Base-by-base conservation (phyloP, 2,888 invertebrate genomes). In the Amphipoea lucens region DNA sequence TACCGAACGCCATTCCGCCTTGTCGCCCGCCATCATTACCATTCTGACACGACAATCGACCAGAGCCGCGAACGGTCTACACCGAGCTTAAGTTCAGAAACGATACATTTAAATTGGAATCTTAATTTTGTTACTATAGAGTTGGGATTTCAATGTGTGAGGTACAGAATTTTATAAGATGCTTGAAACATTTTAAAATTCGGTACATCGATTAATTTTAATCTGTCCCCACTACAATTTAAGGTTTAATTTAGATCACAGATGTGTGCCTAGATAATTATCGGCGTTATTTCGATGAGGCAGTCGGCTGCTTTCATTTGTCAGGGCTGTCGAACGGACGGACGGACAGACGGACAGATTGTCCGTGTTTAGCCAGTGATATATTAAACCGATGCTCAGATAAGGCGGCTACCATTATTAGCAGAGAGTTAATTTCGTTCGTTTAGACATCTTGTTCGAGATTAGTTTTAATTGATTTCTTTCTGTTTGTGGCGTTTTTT, bases 1-100 rank as follows among this genome's bases (percentile, higher is more conserved):
- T 95, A 95, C 95, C 92, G 95, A 92, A 89, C 92, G 91, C 91
- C 92, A 92, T 94, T 94, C 93, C 94, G 91, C 88, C 91, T 87
- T 92, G 94, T 93, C 94, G 91, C 90, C 81, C 90, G 89, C 88
- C 85, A 90, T 92, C 90, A 91, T 91, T 91, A 91, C 91, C 89
- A 87, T 86, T 89, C 84, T 92, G 90, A 92, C 90, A 90, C 88
- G 89, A 89, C 89, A 89, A 90, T 89, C 90, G 87, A 86, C 84
- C 83, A 77, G 76, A 77, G 75, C 85, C 86, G 78, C 79, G 79
- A 57, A 81, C 36, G 51, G 73, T 88, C 79, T 86, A 76, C 79
- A 86, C 78, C 78, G 42, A 82, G 73, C 88, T 80, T 86, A 79
- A 89, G 78, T 86, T 78, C 60, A 2, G 60, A 12, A 29, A 48